Evolutionary conservation across 2,797 vertebrate genomes (phyloP).

Genomic region (Chloroceryle amazona): DNA sequence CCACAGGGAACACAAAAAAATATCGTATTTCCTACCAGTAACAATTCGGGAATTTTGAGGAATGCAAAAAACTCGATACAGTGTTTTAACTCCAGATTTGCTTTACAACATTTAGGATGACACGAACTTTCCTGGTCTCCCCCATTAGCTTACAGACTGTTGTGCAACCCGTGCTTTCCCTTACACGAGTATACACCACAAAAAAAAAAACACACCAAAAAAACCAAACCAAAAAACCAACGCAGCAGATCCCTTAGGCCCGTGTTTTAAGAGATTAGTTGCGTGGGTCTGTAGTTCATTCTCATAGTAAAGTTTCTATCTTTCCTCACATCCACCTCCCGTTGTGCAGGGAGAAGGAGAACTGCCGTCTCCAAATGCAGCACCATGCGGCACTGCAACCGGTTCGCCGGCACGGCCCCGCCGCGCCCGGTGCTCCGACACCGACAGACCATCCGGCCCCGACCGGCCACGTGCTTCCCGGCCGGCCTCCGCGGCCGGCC

Average conservation of each 20-base stretch:
- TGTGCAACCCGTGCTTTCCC: rapidly evolving
- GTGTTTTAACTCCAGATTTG: rapidly evolving
- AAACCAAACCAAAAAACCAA: too few species aligned
- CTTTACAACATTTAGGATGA: rapidly evolving
- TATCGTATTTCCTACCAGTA: rapidly evolving
- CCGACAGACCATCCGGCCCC: not conserved
- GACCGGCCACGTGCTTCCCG: not conserved
- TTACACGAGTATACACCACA: rapidly evolving
- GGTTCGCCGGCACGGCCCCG: too few species aligned
- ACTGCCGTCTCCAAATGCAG: not conserved
- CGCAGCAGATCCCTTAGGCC: not conserved
- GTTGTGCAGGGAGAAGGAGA: not conserved
- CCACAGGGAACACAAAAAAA: rapidly evolving
- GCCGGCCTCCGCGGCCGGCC: too few species aligned
- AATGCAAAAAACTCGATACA: rapidly evolving
- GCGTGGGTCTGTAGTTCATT: rapidly evolving
- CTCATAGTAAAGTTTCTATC: too few species aligned
- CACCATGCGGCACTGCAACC: too few species aligned
- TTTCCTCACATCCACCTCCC: not conserved
- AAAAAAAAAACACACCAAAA: too few species aligned
- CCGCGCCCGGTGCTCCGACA: not conserved
- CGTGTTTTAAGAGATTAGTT: rapidly evolving
- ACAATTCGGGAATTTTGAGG: rapidly evolving
- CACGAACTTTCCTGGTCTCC: rapidly evolving
- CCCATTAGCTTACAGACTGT: rapidly evolving